Conservation (phyloP, 2,888 invertebrate genomes). For the Drosophila sordidapex region DNA sequence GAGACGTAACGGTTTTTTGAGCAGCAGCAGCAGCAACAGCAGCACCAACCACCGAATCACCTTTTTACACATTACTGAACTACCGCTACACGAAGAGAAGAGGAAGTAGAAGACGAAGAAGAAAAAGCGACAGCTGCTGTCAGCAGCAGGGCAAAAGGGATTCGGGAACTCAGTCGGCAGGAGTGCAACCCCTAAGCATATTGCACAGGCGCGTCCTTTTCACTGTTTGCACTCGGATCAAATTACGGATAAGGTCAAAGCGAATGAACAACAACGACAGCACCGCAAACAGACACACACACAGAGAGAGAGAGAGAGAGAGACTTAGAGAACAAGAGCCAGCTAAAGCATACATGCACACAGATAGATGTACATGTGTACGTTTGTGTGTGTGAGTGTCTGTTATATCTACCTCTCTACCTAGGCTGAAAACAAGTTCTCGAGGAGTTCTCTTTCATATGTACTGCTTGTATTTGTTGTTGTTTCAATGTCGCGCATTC, state of each 20-base stretch:
- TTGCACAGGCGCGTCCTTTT: conserved; percentile 79
- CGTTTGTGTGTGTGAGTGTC: conserved; percentile 8
- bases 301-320: background rate
- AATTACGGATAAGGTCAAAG: conserved; percentile 65
- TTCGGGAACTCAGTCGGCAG: conserved; percentile 27
- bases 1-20: conserved; percentile 48
- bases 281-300: background rate
- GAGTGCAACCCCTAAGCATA: conserved; percentile 74
- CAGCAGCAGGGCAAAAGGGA: conserved; percentile 5
- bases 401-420: conserved; percentile 40
- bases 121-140: conserved; percentile 62
- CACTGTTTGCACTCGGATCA: conserved; percentile 69
- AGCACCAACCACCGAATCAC: conserved; percentile 28
- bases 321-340: conserved; percentile 1
- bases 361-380: background rate
- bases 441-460: conserved; percentile 38
- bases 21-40: conserved; percentile 2
- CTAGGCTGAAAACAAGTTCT: conserved; percentile 60
- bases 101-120: conserved; percentile 10
- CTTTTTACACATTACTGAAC: conserved; percentile 5
- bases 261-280: conserved; percentile 3
- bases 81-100: conserved; percentile 5
- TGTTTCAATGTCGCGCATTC: conserved; percentile 53
- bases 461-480: conserved; percentile 14
- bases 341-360: conserved; percentile 1